Evolutionary conservation across 2,797 vertebrate genomes (phyloP).

Genomic region (Eremophila alpestris): DNA sequence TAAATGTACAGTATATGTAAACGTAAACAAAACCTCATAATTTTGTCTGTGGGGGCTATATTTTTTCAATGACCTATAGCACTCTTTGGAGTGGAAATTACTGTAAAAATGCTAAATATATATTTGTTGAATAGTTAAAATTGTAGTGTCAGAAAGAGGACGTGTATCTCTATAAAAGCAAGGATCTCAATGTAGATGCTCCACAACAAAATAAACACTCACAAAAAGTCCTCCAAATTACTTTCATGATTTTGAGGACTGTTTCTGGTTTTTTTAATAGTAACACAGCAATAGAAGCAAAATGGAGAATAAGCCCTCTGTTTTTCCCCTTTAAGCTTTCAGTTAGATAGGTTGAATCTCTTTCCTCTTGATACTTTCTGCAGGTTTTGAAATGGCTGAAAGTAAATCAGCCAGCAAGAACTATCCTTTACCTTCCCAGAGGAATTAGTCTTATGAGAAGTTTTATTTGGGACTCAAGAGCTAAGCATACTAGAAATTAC

Average conservation of each 20-base stretch:
- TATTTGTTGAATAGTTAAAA: not conserved
- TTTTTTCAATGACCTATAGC: not conserved
- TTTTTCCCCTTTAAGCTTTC: not conserved
- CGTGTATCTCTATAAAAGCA: not conserved
- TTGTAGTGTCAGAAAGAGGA: not conserved
- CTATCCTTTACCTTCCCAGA: constrained; percentile 18
- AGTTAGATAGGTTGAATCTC: not conserved
- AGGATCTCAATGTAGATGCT: not conserved
- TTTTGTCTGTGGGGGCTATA: not conserved
- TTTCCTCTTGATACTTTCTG: not conserved
- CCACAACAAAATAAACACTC: not conserved
- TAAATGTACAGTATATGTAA: not conserved
- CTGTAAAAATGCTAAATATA: not conserved
- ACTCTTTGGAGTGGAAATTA: not conserved
- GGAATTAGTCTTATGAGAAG: not conserved
- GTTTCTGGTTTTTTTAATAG: not conserved
- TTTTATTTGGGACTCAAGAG: not conserved
- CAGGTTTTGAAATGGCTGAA: constrained; percentile 2
- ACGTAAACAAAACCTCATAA: not conserved
- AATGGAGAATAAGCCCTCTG: not conserved
- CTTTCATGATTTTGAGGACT: not conserved
- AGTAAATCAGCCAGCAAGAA: constrained; percentile 1
- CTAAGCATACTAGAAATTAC: not conserved
- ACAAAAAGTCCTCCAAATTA: not conserved
- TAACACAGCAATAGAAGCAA: not conserved